Evolutionary conservation across 2,113 vertebrate genomes (phyloP), one percentile per base, ranked within the genome.

Genomic region (Scophthalmus maximus): DNA sequence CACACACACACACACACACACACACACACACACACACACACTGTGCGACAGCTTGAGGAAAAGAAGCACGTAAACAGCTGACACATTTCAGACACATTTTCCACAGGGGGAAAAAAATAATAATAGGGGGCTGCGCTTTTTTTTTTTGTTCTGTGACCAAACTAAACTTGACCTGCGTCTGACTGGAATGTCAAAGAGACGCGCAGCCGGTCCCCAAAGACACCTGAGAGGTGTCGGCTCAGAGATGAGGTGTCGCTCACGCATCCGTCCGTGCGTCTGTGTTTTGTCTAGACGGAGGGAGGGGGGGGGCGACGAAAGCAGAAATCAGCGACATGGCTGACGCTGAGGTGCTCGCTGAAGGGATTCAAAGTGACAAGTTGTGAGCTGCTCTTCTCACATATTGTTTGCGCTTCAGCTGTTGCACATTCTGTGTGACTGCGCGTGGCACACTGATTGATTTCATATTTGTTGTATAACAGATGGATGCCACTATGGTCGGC

Each of bases 91-190:
- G 25, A 69, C 66, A 61, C 49, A 17, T 68, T 68, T 63, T 63
- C 36, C n/a, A 40, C 22, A 68, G 55, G 65, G 66, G 71, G 10
- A 40, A 40, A 51, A 12, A 2, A 25, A 2, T 34, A 34, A 34
- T 6, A 34, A 14, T 26, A 9, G 25, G n/a, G n/a, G n/a, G n/a
- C 22, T 14, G 4, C 49, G 3, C 10, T 9, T 6, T 70, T 87
- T 73, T 77, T 7, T 71, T 87, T 72, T 78, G 68, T 81, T 76
- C 69, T 34, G 5, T 0, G 15, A 84, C 85, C 78, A 84, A 86
- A 72, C 61, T 75, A 63, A 78, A 84, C 71, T 44, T 76, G 85
- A 89, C 76, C 89, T 64, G 73, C 25, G 69, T 40, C 47, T 68
- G 75, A 79, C 79, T 69, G 52, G 60, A 11, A 62, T 60, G 38